These are phyloP conservation scores for Stictocephala bisonia DNA, from an alignment of 2,888 invertebrate species.

Conservation along the genomic window DNA sequence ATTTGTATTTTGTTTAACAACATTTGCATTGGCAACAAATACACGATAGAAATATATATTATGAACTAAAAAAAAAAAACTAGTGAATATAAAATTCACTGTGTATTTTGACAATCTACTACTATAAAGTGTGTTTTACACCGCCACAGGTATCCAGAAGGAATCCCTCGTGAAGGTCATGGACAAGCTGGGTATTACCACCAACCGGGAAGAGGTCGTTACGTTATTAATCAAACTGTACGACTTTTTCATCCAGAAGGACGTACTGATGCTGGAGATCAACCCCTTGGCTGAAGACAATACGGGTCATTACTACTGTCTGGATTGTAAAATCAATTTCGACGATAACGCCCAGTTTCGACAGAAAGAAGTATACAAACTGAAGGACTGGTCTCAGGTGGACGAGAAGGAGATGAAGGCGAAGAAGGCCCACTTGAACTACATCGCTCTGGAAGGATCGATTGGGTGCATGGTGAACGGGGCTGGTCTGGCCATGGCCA, in stretches of 20 bases:
- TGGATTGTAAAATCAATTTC: conserved; percentile 95
- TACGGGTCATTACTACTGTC: conserved; percentile 83
- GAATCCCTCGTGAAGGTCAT: conserved; percentile 80
- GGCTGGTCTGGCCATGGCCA: conserved; percentile 97
- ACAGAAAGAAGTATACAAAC: conserved; percentile 85
- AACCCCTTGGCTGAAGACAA: conserved; percentile 96
- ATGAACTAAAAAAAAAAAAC: too few relatives aligned
- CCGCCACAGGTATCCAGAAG: conserved; percentile 68
- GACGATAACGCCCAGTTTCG: conserved; percentile 95
- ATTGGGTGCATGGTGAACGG: conserved; percentile 98
- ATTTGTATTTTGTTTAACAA: too few relatives aligned
- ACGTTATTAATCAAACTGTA: conserved; percentile 86
- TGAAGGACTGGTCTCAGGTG: conserved; percentile 90
- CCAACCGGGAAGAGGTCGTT: conserved; percentile 74
- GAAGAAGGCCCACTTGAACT: conserved; percentile 88
- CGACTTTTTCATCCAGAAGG: conserved; percentile 71
- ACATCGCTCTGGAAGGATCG: conserved; percentile 90
- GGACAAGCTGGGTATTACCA: conserved; percentile 79
- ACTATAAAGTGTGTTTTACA: too few relatives aligned
- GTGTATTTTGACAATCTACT: too few relatives aligned
- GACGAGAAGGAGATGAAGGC: conserved; percentile 93
- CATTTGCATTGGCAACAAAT: too few relatives aligned
- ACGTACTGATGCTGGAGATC: conserved; percentile 91
- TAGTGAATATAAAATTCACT: too few relatives aligned
- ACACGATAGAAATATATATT: too few relatives aligned